Conservation (phyloP, 2,797 vertebrate genomes). For the Choloepus didactylus region DNA sequence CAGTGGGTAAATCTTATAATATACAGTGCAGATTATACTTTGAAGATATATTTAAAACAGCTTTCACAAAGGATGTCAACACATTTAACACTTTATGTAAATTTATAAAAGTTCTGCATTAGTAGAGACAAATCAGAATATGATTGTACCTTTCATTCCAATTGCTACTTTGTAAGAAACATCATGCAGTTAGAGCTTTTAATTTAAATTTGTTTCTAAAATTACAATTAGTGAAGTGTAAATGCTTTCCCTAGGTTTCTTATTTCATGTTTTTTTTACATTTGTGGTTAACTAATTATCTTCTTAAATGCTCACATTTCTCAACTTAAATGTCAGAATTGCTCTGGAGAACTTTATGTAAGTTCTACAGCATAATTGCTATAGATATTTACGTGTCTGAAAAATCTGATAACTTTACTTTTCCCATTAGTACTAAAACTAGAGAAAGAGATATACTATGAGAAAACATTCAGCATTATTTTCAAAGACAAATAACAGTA, state of each 20-base stretch:
- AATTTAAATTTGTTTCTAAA: conserved; percentile 70
- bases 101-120: conserved; percentile 58
- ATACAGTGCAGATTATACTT: not conserved
- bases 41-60: conserved; percentile 57
- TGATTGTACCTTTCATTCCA: conserved; percentile 60
- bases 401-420: conserved; percentile 73
- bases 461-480: conserved; percentile 81
- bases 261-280: conserved; percentile 62
- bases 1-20: conserved; percentile 72
- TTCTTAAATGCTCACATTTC: conserved; percentile 81
- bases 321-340: conserved; percentile 84
- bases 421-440: conserved; percentile 71
- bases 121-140: conserved; percentile 69
- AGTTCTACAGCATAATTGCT: conserved; percentile 73
- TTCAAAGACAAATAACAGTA: conserved; percentile 89
- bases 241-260: conserved; percentile 66
- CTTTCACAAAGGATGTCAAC: conserved; percentile 56
- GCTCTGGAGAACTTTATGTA: conserved; percentile 80
- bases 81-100: conserved; percentile 44
- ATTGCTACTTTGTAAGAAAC: conserved; percentile 75
- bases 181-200: conserved; percentile 53
- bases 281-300: conserved; percentile 81
- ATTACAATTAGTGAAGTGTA: conserved; percentile 70
- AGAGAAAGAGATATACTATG: conserved; percentile 83
- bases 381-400: conserved; percentile 70